Conservation (phyloP, 2,113 vertebrate species). For the Microtus ochrogaster region DNA sequence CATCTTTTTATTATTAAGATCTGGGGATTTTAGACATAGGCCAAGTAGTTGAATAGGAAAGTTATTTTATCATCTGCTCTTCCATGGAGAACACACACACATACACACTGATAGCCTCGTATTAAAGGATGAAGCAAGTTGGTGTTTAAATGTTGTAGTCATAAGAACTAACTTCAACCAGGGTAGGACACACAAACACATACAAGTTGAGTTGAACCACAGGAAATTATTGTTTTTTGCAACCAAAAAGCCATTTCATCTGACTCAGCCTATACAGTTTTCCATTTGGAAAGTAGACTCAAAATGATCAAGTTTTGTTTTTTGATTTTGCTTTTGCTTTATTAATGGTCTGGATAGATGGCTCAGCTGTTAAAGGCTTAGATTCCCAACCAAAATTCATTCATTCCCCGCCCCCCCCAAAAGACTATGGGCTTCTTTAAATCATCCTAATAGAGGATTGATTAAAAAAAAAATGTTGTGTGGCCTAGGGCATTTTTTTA, state of each 20-base stretch:
- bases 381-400: background rate
- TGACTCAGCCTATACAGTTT: background rate
- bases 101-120: background rate
- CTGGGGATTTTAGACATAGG: background rate
- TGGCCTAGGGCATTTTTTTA: background rate
- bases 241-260: conserved; percentile 30
- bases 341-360: background rate
- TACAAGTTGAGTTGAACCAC: background rate
- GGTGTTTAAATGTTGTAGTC: background rate
- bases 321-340: background rate
- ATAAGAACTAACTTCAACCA: background rate
- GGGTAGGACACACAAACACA: no score
- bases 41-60: background rate
- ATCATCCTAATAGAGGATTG: background rate
- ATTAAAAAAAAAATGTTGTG: background rate
- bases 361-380: no score
- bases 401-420: no score
- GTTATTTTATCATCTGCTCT: background rate
- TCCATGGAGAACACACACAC: background rate
- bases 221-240: background rate
- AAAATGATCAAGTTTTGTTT: conserved; percentile 36
- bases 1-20: conserved; percentile 19
- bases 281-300: background rate
- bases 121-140: background rate
- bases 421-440: background rate